phyloP scores from a whole-genome alignment of 2,888 invertebrate genomes.

The Heliconius ethilla region DNA sequence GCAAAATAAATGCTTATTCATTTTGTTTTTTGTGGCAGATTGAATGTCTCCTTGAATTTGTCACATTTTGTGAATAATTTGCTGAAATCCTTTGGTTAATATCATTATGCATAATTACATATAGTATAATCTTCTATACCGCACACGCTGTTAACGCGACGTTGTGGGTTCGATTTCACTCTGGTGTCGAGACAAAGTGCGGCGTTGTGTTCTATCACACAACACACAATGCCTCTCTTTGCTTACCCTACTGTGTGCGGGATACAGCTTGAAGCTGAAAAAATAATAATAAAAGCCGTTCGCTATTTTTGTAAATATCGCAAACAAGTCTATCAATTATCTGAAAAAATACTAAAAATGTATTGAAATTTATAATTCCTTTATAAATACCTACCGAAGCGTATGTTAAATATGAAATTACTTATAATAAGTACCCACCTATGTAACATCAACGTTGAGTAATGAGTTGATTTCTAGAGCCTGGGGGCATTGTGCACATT shows the following conservation, averaged over 20 bases:
- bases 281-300: too few species aligned
- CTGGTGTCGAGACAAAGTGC: not conserved
- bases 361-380: too few species aligned
- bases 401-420: too few species aligned
- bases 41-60: not conserved
- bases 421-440: not conserved
- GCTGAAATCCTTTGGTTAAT: not conserved
- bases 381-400: too few species aligned
- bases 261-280: not conserved
- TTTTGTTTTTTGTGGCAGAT: too few species aligned
- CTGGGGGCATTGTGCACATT: slow-evolving; percentile 14
- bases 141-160: too few species aligned
- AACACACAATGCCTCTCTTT: not conserved
- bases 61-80: not conserved
- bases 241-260: not conserved
- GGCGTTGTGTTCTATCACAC: not conserved
- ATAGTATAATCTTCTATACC: too few species aligned
- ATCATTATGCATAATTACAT: too few species aligned
- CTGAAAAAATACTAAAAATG: too few species aligned
- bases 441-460: not conserved
- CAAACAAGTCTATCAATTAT: too few species aligned
- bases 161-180: not conserved
- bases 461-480: not conserved
- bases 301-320: too few species aligned
- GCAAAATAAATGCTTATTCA: not conserved